phyloP scores from a whole-genome alignment of 2,888 invertebrate genomes.

The Microchrysa polita region DNA sequence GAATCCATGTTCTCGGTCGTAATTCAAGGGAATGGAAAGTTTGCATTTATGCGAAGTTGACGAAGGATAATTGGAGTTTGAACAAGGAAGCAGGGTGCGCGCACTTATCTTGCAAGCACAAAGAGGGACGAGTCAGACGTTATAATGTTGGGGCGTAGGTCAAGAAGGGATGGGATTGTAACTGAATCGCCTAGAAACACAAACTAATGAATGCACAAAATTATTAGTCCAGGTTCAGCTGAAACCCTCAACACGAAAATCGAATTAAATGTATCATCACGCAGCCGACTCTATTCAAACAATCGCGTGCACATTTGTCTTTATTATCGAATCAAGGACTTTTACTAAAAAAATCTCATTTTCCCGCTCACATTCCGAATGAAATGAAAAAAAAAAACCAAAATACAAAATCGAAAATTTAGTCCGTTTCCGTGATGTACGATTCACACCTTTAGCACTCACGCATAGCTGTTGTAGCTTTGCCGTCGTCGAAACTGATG shows the following conservation, averaged over 20 bases:
- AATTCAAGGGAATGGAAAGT: background rate
- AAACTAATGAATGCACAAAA: no score
- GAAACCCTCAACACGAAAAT: no score
- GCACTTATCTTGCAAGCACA: conserved; percentile 2
- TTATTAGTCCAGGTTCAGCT: no score
- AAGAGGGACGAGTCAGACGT: background rate
- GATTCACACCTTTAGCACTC: conserved; percentile 24
- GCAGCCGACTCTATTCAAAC: no score
- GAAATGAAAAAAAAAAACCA: background rate
- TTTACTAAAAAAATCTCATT: background rate
- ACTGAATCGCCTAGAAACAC: no score
- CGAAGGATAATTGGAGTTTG: background rate
- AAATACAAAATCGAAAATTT: conserved; percentile 3
- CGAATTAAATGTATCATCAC: no score
- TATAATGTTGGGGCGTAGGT: no score
- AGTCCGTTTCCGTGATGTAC: background rate
- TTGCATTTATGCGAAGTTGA: conserved; percentile 37
- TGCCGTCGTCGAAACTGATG: conserved; percentile 11
- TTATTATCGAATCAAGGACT: background rate
- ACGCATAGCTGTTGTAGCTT: conserved; percentile 7
- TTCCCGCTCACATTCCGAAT: background rate
- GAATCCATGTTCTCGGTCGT: conserved; percentile 23
- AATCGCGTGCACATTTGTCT: no score
- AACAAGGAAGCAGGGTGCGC: background rate
- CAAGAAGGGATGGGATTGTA: no score